Conservation (phyloP, 2,888 invertebrate species). For the Listrodromus nycthemerus region DNA sequence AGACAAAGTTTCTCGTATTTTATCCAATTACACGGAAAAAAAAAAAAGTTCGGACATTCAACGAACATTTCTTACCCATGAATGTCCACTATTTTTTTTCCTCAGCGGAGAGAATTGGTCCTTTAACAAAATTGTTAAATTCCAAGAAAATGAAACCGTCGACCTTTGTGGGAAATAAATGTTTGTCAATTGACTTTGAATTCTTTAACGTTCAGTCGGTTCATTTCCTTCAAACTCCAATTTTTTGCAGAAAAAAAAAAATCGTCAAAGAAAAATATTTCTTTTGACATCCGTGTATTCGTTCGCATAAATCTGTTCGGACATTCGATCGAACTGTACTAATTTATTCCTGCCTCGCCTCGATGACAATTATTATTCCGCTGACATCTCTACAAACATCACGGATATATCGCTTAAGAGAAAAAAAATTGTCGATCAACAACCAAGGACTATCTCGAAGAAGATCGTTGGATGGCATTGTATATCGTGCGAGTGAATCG, state of each 20-base stretch:
- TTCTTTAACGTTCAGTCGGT: neutral
- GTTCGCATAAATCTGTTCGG: neutral
- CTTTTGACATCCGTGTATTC: neutral
- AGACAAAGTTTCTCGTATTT: neutral
- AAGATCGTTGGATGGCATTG: slow-evolving; percentile 25
- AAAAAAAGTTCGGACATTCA: neutral
- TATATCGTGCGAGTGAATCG: slow-evolving; percentile 33
- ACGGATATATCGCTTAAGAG: neutral
- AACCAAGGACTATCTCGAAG: neutral
- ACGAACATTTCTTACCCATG: neutral
- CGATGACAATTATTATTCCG: neutral
- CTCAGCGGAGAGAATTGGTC: no score
- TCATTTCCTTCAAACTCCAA: neutral
- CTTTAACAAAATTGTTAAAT: no score
- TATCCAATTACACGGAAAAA: neutral
- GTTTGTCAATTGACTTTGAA: neutral
- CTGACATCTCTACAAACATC: neutral
- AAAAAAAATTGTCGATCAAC: neutral
- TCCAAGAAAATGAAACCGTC: no score
- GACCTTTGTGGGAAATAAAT: no score
- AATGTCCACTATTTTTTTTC: neutral
- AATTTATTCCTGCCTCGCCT: neutral
- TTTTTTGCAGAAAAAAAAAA: neutral
- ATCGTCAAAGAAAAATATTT: neutral
- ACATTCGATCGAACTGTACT: neutral